Percentiles rank a stretch among this genome's conserved stretches.
These are phyloP conservation scores for Chamaea fasciata DNA, from an alignment of 2,113 vertebrate species.

Conservation along the genomic window DNA sequence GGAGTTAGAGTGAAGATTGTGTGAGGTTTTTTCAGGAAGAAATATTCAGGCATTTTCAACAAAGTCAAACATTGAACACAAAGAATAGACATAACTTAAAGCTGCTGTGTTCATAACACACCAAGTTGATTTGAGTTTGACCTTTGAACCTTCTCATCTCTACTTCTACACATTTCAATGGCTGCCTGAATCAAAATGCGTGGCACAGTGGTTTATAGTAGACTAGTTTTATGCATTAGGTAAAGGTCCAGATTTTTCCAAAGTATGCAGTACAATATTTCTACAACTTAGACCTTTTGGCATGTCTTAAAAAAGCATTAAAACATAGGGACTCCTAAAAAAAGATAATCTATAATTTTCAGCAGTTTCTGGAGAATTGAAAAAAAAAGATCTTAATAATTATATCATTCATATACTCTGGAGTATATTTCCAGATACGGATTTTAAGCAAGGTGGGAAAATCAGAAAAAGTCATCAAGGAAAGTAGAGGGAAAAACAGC, in stretches of 20 bases:
- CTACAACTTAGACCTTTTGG: neutral
- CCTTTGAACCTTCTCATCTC: neutral
- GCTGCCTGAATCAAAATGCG: neutral
- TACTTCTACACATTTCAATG: neutral
- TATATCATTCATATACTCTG: neutral
- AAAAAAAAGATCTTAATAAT: neutral
- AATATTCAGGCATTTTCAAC: neutral
- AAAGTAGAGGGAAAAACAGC: neutral
- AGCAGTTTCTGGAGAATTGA: neutral
- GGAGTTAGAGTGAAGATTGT: neutral
- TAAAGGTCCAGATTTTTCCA: neutral
- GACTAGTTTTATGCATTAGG: neutral
- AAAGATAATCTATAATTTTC: neutral
- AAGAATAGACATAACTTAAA: neutral
- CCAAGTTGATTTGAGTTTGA: neutral
- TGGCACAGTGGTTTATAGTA: neutral
- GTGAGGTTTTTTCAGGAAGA: neutral
- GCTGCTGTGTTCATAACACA: neutral
- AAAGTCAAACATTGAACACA: neutral
- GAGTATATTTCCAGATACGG: neutral
- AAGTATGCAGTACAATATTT: neutral
- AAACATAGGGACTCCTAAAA: neutral
- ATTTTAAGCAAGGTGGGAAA: neutral
- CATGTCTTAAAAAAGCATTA: neutral
- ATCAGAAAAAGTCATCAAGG: neutral